Base-by-base conservation (phyloP, 2,797 vertebrate genomes). In the Margarornis squamiger region DNA sequence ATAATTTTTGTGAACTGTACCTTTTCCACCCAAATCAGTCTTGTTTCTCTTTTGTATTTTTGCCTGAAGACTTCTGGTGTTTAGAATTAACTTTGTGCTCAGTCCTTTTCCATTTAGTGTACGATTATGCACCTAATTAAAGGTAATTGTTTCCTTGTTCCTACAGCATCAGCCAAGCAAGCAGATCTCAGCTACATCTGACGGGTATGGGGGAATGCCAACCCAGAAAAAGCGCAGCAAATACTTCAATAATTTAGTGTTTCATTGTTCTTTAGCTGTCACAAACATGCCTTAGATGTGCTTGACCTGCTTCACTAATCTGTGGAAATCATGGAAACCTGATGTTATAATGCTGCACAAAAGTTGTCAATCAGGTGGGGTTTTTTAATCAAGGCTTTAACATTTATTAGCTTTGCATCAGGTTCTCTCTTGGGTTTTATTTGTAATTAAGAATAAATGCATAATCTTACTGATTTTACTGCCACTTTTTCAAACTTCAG, bases 71-170 rank as follows among this genome's bases (percentile, higher is more conserved):
- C n/a, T 87, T 91, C 41, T 80, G 45, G 20, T 63, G 38, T 70
- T 92, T 76, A 73, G 71, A 90, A 89, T 93, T 85, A 89, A 74
- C 43, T 86, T 90, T 41, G 8, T 63, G 83, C 26, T 86, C 39
- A 51, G 39, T 66, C 39, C 34, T 86, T 49, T 73, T 85, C 59
- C 46, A 82, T 82, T 85, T 81, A 80, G 67, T 43, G 18, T 61
- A 78, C 0, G 0, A 55, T 43, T 84, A n/a, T 49, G 77, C 38
- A 65, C 38, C 41, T 86, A 82, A 92, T 81, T 86, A 87, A 86
- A 66, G 36, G 57, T 76, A 92, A 94, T 88, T 86, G 55, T 84
- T 95, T 88, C 89, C 88, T 88, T 76, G 24, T 84, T 88, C 71
- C 59, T 84, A 55, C 76, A 63, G 29, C 41, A 79, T 57, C 48